Evolutionary conservation across 2,113 vertebrate genomes (phyloP).

Genomic region (Falcunculus frontatus): DNA sequence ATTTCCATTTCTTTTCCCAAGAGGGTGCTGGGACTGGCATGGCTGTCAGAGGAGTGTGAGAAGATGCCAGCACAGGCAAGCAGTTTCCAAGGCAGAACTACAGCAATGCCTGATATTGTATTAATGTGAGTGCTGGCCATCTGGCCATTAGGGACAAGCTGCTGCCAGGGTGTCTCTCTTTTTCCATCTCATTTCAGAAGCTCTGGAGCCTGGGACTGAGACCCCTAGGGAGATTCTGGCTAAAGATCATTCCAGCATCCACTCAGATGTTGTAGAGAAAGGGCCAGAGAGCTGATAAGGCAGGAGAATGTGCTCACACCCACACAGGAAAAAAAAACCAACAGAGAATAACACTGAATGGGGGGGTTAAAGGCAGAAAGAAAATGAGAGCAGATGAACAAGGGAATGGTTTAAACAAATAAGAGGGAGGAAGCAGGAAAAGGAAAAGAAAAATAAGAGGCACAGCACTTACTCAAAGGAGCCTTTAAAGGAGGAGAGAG

Average conservation of each 20-base stretch:
- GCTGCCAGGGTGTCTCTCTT: slow-evolving; percentile 68
- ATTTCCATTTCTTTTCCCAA: slow-evolving; percentile 69
- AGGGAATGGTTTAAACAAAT: slow-evolving; percentile 25
- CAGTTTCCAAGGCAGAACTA: slow-evolving; percentile 76
- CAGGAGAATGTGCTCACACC: slow-evolving; percentile 30
- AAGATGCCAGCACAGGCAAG: slow-evolving; percentile 74
- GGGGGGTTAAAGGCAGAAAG: background rate
- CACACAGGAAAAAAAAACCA: background rate
- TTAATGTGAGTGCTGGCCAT: slow-evolving; percentile 70
- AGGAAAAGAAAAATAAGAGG: slow-evolving; percentile 33
- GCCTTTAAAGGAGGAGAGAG: slow-evolving; percentile 10
- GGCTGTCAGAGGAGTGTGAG: slow-evolving; percentile 53
- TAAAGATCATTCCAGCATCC: slow-evolving; percentile 50
- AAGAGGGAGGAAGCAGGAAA: slow-evolving; percentile 25
- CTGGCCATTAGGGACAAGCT: slow-evolving; percentile 66
- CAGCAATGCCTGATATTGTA: slow-evolving; percentile 68
- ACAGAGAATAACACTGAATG: background rate
- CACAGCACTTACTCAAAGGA: background rate
- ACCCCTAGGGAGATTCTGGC: slow-evolving; percentile 61
- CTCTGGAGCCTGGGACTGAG: slow-evolving; percentile 65
- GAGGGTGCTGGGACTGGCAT: slow-evolving; percentile 58
- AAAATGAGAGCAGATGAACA: background rate
- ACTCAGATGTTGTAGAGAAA: slow-evolving; percentile 41
- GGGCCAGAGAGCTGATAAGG: slow-evolving; percentile 14
- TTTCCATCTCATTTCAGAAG: slow-evolving; percentile 66